Evolutionary conservation across 1,140 invertebrate genomes (phyloP).

Genomic region (Drosophila nannoptera): DNA sequence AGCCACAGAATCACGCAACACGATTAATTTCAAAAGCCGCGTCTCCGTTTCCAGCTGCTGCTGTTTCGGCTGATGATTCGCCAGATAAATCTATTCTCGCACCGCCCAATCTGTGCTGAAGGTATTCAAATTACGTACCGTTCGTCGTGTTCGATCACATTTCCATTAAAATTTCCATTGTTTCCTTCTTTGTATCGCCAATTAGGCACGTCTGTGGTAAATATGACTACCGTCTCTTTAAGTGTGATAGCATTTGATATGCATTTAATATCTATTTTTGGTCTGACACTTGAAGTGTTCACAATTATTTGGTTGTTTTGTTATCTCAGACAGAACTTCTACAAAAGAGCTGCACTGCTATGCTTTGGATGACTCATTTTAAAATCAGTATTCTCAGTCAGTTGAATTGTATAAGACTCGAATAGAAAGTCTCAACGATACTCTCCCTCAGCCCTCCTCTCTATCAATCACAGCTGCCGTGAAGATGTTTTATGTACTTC

Average conservation of each 20-base stretch:
- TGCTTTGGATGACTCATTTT: too few relatives aligned
- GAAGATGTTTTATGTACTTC: too few relatives aligned
- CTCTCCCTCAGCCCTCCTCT: too few relatives aligned
- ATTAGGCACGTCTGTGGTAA: conserved; percentile 62
- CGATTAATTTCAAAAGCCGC: conserved; percentile 59
- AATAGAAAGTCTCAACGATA: too few relatives aligned
- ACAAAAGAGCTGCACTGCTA: too few relatives aligned
- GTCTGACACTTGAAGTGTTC: too few relatives aligned
- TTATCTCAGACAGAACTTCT: too few relatives aligned
- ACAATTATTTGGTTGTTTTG: too few relatives aligned
- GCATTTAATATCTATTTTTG: too few relatives aligned
- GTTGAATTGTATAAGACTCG: too few relatives aligned
- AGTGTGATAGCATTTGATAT: conserved; percentile 7
- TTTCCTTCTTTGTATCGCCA: conserved; percentile 34
- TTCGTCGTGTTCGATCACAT: conserved; percentile 40
- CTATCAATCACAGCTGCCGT: too few relatives aligned
- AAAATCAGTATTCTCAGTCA: too few relatives aligned
- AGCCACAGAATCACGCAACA: conserved; percentile 32
- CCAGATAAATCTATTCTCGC: conserved; percentile 59
- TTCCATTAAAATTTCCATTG: conserved; percentile 38
- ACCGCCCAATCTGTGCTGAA: conserved; percentile 28
- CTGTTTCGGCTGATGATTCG: conserved; percentile 2
- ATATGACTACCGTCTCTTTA: conserved; percentile 26
- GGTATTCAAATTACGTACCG: conserved; percentile 53
- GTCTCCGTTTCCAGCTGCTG: conserved; percentile 48